A percentile compares a stretch with the other conserved stretches of the same genome.
Conservation (phyloP, 2,888 invertebrate species). For the Apodemia mormo region DNA sequence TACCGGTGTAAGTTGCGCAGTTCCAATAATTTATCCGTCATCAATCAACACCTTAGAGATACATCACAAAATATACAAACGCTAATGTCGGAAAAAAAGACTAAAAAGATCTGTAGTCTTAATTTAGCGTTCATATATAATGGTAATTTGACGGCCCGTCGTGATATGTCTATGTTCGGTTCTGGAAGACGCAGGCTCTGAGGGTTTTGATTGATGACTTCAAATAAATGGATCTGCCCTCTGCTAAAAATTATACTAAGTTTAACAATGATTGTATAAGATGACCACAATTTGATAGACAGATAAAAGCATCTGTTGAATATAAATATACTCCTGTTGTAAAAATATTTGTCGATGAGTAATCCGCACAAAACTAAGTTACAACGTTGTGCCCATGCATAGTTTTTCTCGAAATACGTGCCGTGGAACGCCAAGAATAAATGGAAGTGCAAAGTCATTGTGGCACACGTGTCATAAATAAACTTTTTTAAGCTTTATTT, state of each 20-base stretch:
- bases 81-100: conserved; percentile 32
- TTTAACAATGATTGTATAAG: not conserved
- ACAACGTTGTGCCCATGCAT: no score
- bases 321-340: no score
- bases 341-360: no score
- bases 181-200: conserved; percentile 74
- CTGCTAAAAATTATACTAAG: conserved; percentile 44
- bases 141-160: conserved; percentile 61
- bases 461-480: no score
- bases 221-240: conserved; percentile 79
- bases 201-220: conserved; percentile 78
- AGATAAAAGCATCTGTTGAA: not conserved
- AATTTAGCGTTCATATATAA: conserved; percentile 35
- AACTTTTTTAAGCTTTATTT: no score
- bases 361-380: no score
- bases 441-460: no score
- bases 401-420: no score
- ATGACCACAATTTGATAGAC: conserved; percentile 12
- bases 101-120: not conserved
- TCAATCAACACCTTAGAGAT: conserved; percentile 68
- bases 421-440: no score
- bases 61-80: conserved; percentile 48
- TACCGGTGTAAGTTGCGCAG: conserved; percentile 51
- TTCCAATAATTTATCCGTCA: conserved; percentile 75
- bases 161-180: conserved; percentile 75